phyloP scores from a whole-genome alignment of 2,888 invertebrate species.

The Meteorus cinctellus region DNA sequence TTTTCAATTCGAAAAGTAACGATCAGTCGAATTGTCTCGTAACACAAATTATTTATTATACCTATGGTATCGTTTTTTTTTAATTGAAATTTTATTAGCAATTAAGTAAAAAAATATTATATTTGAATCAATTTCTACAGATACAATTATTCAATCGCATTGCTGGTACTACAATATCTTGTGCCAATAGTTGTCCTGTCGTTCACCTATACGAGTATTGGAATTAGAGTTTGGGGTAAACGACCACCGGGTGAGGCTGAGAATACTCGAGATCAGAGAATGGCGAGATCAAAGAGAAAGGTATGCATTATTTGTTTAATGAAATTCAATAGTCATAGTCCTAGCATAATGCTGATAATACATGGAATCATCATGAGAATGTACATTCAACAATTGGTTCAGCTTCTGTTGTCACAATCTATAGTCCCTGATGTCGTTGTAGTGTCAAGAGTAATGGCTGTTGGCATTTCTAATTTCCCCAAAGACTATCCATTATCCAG shows the following conservation, averaged over 20 bases:
- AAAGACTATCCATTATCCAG: too few relatives aligned
- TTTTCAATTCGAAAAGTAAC: not conserved
- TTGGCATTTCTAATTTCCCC: too few relatives aligned
- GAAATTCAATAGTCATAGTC: too few relatives aligned
- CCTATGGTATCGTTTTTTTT: too few relatives aligned
- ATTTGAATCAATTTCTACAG: constrained; percentile 48
- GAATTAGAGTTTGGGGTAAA: constrained; percentile 90
- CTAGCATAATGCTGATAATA: too few relatives aligned
- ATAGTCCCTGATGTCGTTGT: too few relatives aligned
- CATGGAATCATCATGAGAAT: too few relatives aligned
- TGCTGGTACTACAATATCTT: constrained; percentile 88
- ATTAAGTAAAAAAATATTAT: not conserved
- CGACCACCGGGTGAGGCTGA: constrained; percentile 92
- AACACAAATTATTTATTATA: too few relatives aligned
- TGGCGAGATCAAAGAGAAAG: constrained; percentile 91
- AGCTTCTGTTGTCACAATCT: too few relatives aligned
- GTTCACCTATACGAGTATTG: constrained; percentile 90
- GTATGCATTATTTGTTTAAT: constrained; percentile 73
- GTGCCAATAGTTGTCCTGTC: constrained; percentile 87
- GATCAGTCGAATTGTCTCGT: not conserved
- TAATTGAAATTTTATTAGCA: too few relatives aligned
- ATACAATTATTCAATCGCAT: constrained; percentile 83
- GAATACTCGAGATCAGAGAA: constrained; percentile 85
- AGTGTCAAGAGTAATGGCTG: too few relatives aligned
- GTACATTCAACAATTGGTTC: too few relatives aligned